Conservation (phyloP, 2,113 vertebrate species). For the Gambusia holbrooki region DNA sequence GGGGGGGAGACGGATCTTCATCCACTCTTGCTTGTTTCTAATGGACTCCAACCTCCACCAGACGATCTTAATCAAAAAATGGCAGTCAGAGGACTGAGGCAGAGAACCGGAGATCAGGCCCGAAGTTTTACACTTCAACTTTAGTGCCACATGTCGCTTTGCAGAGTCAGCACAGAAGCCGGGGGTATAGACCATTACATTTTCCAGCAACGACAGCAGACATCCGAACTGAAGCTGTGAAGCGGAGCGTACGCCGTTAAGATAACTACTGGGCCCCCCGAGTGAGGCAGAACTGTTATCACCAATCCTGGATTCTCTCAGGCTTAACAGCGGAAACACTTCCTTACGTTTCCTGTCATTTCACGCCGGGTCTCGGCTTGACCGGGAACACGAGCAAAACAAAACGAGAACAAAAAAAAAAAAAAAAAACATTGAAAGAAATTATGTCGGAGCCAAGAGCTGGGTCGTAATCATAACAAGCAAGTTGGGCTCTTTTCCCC, state of each 20-base stretch:
- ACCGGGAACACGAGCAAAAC: constrained; percentile 32
- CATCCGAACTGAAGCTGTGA: constrained; percentile 34
- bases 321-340: constrained; percentile 47
- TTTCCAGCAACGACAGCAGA: constrained; percentile 23
- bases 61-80: constrained; percentile 37
- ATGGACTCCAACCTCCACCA: constrained; percentile 24
- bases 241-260: constrained; percentile 21
- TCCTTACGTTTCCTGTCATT: constrained; percentile 55
- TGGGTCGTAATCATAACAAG: constrained; percentile 60
- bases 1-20: constrained; percentile 41
- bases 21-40: constrained; percentile 44
- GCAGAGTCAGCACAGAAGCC: constrained; percentile 24
- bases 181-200: constrained; percentile 7
- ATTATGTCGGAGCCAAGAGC: constrained; percentile 44
- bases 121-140: neutral
- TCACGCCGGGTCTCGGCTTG: constrained; percentile 16
- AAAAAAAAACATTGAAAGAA: neutral
- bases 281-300: constrained; percentile 43
- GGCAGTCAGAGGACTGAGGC: constrained; percentile 17
- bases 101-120: constrained; percentile 14
- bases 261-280: constrained; percentile 57
- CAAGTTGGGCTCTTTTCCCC: constrained; percentile 25
- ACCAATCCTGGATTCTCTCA: constrained; percentile 26
- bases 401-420: neutral
- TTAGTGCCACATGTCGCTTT: constrained; percentile 2